A percentile compares a stretch with the other conserved stretches of the same genome.
Conservation (phyloP, 2,113 vertebrate species). For the Mesitornis unicolor region DNA sequence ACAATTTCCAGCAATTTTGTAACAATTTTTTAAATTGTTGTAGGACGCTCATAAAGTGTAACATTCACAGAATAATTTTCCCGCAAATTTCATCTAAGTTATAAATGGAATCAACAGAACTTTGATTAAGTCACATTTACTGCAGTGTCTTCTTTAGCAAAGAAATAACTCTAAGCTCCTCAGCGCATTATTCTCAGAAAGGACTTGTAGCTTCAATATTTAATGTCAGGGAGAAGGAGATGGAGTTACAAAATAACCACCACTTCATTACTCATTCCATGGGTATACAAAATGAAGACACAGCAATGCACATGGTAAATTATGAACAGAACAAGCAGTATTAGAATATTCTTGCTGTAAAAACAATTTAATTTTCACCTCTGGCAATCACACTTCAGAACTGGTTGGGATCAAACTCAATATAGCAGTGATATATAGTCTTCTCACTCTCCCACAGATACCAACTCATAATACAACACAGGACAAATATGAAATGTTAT, state of each 20-base stretch:
- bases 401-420: not conserved
- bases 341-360: not conserved
- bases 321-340: not conserved
- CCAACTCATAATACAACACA: rapidly evolving
- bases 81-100: not conserved
- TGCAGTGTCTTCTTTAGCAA: not conserved
- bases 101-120: not conserved
- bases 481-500: not conserved
- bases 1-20: not conserved
- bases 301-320: not conserved
- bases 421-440: not conserved
- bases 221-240: not conserved
- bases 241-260: not conserved
- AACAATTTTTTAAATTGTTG: not conserved
- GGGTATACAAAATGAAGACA: not conserved
- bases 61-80: not conserved
- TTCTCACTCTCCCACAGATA: not conserved
- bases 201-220: conserved; percentile 30
- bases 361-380: not conserved
- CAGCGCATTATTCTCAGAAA: not conserved
- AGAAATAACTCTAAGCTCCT: not conserved
- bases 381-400: not conserved
- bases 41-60: not conserved
- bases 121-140: not conserved
- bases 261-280: conserved; percentile 13